Base-by-base conservation (phyloP, 2,888 invertebrate genomes). In the Iphiclides podalirius region DNA sequence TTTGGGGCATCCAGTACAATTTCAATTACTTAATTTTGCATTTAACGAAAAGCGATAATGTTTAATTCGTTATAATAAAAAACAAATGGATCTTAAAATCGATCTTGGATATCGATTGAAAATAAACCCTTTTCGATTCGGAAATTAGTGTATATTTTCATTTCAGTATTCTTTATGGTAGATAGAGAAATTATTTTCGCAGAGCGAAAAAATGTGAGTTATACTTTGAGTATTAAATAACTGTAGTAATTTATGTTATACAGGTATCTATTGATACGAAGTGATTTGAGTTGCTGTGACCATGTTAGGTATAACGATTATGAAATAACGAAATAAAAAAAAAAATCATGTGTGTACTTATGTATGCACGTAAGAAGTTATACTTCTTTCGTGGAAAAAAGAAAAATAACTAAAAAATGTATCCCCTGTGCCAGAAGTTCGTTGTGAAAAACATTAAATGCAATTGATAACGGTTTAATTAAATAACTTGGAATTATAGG, bases 221-320 rank as follows among this genome's bases (percentile, higher is more conserved):
- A 67, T 74, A 67, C 65, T 63, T 67, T 66, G 69, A 69, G 59
- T 67, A 61, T 60, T 61, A 63, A 59, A 43, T 52, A 33, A 28
- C 34, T 50, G 33, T 52, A 60, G 58, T 60, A 66, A 66, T 67
- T 66, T 68, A 69, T 72, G 64, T 70, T 70, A 64, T 61, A 59
- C 54, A 66, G 58, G 76, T 84, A 79, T 81, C 72, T 61, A 57
- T 66, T 66, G 79, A 81, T 83, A 84, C 81, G 55, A 72, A 77
- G 86, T 87, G 86, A 86, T 87, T 63, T 80, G 67, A 70, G 72
- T 83, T 83, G 84, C 85, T 87, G 86, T 87, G 86, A 86, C 78
- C 57, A 69, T 72, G 54, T 75, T 44, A 49, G 49, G 13, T 39
- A 34, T 49, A 35, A 49, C 17, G 47, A 55, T 59, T 57, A 59